Evolutionary conservation across 2,113 vertebrate genomes (phyloP), one percentile per base, ranked within the genome.

Genomic region (Boleophthalmus pectinirostris): DNA sequence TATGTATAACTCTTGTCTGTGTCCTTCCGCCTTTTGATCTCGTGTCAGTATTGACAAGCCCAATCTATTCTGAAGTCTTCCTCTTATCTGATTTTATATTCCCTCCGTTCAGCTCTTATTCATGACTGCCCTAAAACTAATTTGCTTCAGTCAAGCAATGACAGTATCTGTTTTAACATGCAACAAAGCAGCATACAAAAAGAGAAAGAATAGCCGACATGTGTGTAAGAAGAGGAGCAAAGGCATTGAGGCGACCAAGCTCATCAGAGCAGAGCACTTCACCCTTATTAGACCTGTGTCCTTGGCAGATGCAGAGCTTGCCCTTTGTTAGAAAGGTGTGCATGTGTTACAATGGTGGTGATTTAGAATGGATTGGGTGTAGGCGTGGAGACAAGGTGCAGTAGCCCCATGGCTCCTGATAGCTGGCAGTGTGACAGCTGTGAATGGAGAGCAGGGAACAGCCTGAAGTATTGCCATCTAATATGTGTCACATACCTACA

Each of bases 281-380:
- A 92, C 89, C 90, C 91, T 92, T 92, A 94, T 93, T 92, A 93
- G 87, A 90, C 89, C 87, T 63, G 73, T 85, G 92, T 93, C 93
- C 93, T 93, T 93, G 92, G 91, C 88, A 90, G 90, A 92, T 90
- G 90, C 85, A 91, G 88, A 86, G 85, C 90, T 90, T 91, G 92
- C 93, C 93, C 90, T 93, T 93, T 93, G 90, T 93, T 89, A 84
- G 82, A 82, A 90, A 92, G 82, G 85, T 74, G 65, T 73, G 80
- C 75, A 78, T 85, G 81, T 88, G 89, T 90, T 88, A 92, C 92
- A 90, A 91, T 85, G 90, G 90, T 69, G 84, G 86, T 87, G 89
- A 92, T 93, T 93, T 92, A 91, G 88, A 92, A 93, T 92, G 91
- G 89, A 92, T 91, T 90, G 89, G 87, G 84, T 85, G 91, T 89